Base-by-base conservation (phyloP, 1,140 invertebrate species). In the Temnothorax curvispinosus region DNA sequence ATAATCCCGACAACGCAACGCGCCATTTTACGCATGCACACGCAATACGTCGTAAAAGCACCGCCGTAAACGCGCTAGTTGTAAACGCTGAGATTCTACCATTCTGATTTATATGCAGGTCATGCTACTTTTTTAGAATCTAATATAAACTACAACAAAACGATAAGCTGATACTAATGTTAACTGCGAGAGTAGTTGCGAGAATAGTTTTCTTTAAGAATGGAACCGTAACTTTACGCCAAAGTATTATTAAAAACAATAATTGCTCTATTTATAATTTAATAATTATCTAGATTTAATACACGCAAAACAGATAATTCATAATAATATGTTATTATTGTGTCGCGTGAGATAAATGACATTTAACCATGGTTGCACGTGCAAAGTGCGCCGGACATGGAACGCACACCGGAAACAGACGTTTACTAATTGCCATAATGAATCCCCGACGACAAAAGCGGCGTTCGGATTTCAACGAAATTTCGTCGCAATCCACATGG, bases 401-500 rank as follows among this genome's bases (percentile, higher is more conserved):
- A 41, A 71, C 54, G 71, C 44, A 44, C 56, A 41, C 86, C 90
- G 92, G 92, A 93, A 93, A 87, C 90, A 71, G 72, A 69, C 84
- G 72, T 89, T 93, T 92, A 87, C 89, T 88, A 87, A 89, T 82
- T 87, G 56, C 52, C 85, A 88, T 91, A 91, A 93, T 91, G 90
- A 93, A 90, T 91, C 81, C 80, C 56, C 80, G 62, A 52, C 85
- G 89, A 86, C 71, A 88, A 90, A 90, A 85, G 60, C 54, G 76
- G 11, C 41, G 78, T n/a, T 38, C 69, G 85, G 72, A 64, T 85
- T 87, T 90, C 84, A 58, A 56, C 77, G 78, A 87, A 92, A 90
- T 92, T 92, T 91, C 89, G 89, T 84, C 58, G 89, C 88, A 87
- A 91, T 91, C 90, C 91, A 90, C 88, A 89, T 90, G 91, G 82